Evolutionary conservation across 2,888 invertebrate species (phyloP).

Genomic region (Lycia hirtaria): DNA sequence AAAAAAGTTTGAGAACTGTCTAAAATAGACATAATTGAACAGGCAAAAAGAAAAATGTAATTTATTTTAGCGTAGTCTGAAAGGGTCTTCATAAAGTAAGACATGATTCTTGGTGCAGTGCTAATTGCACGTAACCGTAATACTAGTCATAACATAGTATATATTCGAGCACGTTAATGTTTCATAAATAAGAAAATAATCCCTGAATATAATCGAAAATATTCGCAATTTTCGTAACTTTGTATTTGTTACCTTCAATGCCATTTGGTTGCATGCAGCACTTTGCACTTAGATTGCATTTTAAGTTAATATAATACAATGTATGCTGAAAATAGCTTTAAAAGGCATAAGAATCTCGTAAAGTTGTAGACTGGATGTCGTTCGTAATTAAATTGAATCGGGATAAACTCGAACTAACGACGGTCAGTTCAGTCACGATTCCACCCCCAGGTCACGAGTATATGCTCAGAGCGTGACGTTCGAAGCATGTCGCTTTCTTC

Average conservation of each 20-base stretch:
- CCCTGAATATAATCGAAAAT: constrained; percentile 12
- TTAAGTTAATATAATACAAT: not conserved
- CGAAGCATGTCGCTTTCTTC: no score
- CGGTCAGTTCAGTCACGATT: no score
- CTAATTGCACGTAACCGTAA: constrained; percentile 66
- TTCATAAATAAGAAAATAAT: constrained; percentile 9
- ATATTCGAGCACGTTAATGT: constrained; percentile 48
- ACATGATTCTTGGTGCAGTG: constrained; percentile 41
- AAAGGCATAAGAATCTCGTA: no score
- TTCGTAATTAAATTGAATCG: no score
- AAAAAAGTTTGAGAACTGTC: no score
- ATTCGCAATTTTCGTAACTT: constrained; percentile 5
- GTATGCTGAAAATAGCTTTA: no score
- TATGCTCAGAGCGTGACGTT: no score
- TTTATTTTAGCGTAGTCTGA: constrained; percentile 1
- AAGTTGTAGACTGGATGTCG: no score
- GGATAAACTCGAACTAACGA: no score
- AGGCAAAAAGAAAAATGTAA: no score
- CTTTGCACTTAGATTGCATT: constrained; percentile 6
- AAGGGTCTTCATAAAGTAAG: not conserved
- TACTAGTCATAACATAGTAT: constrained; percentile 71
- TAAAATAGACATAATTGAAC: no score
- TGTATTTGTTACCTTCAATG: constrained; percentile 2
- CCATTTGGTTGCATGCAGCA: constrained; percentile 5
- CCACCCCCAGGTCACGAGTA: no score